Evolutionary conservation across 2,113 vertebrate species (phyloP).

Genomic region (Vimba vimba): DNA sequence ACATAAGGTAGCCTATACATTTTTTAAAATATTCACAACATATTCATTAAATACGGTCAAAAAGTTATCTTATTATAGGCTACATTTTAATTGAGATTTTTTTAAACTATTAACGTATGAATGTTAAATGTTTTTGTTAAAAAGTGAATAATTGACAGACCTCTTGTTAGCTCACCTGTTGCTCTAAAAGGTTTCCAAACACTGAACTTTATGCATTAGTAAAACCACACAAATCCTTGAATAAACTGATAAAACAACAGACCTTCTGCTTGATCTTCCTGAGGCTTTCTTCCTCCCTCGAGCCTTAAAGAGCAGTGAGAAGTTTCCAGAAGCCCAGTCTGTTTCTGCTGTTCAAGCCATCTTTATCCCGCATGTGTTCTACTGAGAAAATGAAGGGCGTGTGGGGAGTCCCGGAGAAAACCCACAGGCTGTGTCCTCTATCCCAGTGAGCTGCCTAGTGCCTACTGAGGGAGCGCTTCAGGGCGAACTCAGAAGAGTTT

Average conservation of each 20-base stretch:
- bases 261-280: not conserved
- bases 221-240: not conserved
- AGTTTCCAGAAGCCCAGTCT: not conserved
- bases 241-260: not conserved
- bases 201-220: not conserved
- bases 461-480: not conserved
- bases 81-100: not conserved
- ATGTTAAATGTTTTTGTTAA: not conserved
- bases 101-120: not conserved
- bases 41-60: not conserved
- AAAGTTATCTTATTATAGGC: not conserved
- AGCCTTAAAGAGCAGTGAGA: not conserved
- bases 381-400: not conserved
- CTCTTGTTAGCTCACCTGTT: not conserved
- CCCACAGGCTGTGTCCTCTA: not conserved
- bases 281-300: not conserved
- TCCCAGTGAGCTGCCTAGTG: not conserved
- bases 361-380: conserved; percentile 1
- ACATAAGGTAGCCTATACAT: no score
- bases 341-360: conserved; percentile 35
- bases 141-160: not conserved
- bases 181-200: not conserved
- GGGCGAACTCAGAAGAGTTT: not conserved
- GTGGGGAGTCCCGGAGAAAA: not conserved
- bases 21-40: no score